These are phyloP conservation scores for Coelopa pilipes DNA, from an alignment of 2,888 invertebrate genomes.

Conservation along the genomic window DNA sequence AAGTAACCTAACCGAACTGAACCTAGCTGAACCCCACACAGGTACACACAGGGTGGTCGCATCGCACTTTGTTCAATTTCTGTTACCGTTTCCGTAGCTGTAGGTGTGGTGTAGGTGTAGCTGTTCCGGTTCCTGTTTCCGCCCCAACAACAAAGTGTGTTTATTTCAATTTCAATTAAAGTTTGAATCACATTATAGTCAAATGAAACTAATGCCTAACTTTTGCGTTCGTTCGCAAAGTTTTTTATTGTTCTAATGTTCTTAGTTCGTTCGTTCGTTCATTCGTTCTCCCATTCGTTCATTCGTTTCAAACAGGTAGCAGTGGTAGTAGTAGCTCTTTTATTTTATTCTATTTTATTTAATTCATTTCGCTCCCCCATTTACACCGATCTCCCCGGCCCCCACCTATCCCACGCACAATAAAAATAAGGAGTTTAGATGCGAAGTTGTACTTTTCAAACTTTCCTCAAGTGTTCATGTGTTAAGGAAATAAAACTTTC, in stretches of 20 bases:
- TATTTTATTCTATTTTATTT: conserved; percentile 7
- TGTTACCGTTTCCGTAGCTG: conserved; percentile 35
- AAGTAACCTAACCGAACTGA: no score
- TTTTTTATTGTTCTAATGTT: conserved; percentile 37
- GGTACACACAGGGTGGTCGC: not conserved
- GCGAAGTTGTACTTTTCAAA: conserved; percentile 27
- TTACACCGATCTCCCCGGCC: not conserved
- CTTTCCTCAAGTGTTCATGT: conserved; percentile 39
- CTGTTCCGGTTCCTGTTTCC: conserved; percentile 39
- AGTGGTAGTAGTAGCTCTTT: not conserved
- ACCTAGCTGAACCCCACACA: not conserved
- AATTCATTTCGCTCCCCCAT: not conserved
- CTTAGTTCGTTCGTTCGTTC: not conserved
- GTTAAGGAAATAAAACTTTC: conserved; percentile 40
- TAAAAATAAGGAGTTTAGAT: conserved; percentile 24
- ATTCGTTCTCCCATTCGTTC: not conserved
- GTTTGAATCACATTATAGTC: conserved; percentile 46
- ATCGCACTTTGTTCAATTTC: conserved; percentile 17
- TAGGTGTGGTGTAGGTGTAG: not conserved
- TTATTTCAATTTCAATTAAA: conserved; percentile 60
- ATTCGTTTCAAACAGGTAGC: conserved; percentile 18
- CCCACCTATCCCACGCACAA: conserved; percentile 17
- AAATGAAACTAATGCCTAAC: conserved; percentile 39
- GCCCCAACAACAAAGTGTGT: conserved; percentile 46
- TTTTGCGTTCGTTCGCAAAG: conserved; percentile 34